These are phyloP conservation scores for Lasioglossum pauxillum DNA, from an alignment of 2,888 invertebrate species.

Conservation along the genomic window DNA sequence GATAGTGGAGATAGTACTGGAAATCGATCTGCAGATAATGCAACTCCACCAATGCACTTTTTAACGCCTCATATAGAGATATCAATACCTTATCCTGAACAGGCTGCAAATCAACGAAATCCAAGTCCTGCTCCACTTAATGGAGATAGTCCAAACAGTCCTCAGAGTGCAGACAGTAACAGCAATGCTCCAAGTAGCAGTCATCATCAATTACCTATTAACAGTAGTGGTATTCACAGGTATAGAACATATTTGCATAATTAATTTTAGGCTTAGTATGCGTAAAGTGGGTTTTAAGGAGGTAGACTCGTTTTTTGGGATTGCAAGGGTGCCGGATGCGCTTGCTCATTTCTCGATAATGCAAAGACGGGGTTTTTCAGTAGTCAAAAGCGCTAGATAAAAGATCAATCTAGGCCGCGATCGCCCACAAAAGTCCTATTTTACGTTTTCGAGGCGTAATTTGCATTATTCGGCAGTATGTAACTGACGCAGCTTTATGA, in stretches of 20 bases:
- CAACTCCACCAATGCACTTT: constrained; percentile 96
- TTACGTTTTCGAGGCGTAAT: too few species aligned
- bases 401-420: too few species aligned
- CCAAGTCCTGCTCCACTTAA: constrained; percentile 86
- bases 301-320: too few species aligned
- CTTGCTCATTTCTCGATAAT: too few species aligned
- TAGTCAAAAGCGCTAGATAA: too few species aligned
- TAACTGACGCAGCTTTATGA: too few species aligned
- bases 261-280: neutral
- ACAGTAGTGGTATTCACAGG: constrained; percentile 83
- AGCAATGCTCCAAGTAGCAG: constrained; percentile 91
- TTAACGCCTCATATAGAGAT: constrained; percentile 96
- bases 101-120: constrained; percentile 85
- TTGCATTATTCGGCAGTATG: too few species aligned
- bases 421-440: too few species aligned
- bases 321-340: too few species aligned
- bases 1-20: constrained; percentile 94
- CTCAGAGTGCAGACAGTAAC: constrained; percentile 93
- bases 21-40: constrained; percentile 92
- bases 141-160: constrained; percentile 90
- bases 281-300: neutral
- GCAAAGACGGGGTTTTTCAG: too few species aligned
- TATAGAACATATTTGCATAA: constrained; percentile 50
- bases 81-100: constrained; percentile 93
- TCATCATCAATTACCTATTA: constrained; percentile 86